A percentile compares a stretch with the other conserved stretches of the same genome.
Evolutionary conservation across 2,888 invertebrate genomes (phyloP).

Genomic region (Tetranychus truncatus): DNA sequence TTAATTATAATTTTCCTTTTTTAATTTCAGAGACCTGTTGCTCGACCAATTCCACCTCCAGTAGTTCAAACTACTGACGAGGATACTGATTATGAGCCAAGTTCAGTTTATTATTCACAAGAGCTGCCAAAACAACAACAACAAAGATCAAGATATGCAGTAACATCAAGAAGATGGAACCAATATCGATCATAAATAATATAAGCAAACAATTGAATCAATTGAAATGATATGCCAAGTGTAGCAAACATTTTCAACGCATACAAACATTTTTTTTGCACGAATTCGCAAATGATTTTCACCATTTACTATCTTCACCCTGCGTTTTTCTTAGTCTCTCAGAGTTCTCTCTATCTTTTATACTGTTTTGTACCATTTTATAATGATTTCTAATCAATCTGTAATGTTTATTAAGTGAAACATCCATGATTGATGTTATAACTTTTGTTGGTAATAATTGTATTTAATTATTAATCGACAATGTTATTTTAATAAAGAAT

Average conservation of each 20-base stretch:
- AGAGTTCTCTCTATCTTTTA: no score
- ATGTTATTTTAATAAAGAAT: no score
- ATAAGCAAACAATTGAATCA: not conserved
- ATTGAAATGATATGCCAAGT: not conserved
- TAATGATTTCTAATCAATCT: no score
- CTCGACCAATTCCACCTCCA: constrained; percentile 5
- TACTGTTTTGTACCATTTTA: no score
- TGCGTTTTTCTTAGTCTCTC: no score
- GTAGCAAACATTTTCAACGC: not conserved
- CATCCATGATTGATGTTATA: no score
- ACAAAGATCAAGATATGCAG: not conserved
- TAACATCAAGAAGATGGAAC: not conserved
- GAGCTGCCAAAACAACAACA: constrained; percentile 7
- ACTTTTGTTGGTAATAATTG: no score
- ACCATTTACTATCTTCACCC: not conserved
- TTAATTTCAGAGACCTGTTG: not conserved
- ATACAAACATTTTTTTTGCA: not conserved
- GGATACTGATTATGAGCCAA: constrained; percentile 7
- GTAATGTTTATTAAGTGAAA: no score
- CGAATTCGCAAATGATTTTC: not conserved
- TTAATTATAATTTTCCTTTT: not conserved
- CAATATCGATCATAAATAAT: constrained; percentile 5
- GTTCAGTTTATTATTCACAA: not conserved
- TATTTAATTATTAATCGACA: no score
- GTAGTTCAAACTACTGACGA: not conserved